These are phyloP conservation scores for Mus spicilegus DNA, from an alignment of 2,113 vertebrate genomes.

Conservation along the genomic window DNA sequence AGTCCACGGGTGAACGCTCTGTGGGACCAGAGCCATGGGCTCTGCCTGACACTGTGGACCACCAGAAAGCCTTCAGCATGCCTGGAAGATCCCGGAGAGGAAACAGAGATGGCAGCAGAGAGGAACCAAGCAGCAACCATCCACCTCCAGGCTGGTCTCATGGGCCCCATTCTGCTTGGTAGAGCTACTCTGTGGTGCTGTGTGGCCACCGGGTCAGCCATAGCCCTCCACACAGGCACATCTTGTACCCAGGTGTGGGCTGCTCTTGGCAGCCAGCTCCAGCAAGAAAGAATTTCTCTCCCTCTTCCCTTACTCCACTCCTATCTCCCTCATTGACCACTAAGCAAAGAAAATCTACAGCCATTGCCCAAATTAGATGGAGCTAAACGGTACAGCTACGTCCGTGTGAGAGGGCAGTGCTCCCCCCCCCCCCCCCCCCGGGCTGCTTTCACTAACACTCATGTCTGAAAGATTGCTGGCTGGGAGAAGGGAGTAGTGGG, in stretches of 20 bases:
- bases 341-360: background rate
- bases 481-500: background rate
- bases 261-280: conserved; percentile 23
- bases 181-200: background rate
- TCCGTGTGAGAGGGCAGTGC: background rate
- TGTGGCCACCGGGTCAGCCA: background rate
- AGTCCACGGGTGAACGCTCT: background rate
- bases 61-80: background rate
- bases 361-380: background rate
- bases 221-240: background rate
- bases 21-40: background rate
- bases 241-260: conserved; percentile 61
- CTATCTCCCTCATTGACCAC: background rate
- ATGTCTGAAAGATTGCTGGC: background rate
- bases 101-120: background rate
- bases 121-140: background rate
- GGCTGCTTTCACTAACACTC: background rate
- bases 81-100: background rate
- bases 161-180: background rate
- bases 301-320: background rate
- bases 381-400: background rate
- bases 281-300: background rate
- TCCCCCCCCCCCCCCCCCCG: background rate
- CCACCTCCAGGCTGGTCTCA: no score
- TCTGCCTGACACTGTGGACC: background rate